Evolutionary conservation across 2,113 vertebrate species (phyloP).

Genomic region (Gila orcuttii): DNA sequence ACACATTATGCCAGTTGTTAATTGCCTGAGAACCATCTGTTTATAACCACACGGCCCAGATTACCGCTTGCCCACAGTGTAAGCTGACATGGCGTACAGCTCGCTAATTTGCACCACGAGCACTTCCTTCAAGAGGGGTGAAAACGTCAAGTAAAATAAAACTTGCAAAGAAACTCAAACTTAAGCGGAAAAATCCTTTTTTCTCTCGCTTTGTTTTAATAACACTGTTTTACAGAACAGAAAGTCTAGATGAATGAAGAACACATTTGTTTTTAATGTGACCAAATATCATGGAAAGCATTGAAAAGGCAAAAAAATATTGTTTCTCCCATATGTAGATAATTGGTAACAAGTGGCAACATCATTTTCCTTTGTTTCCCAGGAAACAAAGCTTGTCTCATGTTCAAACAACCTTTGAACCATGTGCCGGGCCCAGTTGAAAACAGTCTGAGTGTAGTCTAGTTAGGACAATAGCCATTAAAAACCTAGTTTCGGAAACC

Average conservation of each 20-base stretch:
- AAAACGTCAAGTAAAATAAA: constrained; percentile 45
- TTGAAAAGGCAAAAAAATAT: not conserved
- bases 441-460: constrained; percentile 61
- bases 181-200: not conserved
- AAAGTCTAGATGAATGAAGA: not conserved
- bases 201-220: not conserved
- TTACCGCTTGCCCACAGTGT: constrained; percentile 70
- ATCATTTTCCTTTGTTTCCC: constrained; percentile 7
- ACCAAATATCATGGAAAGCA: not conserved
- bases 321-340: not conserved
- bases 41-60: constrained; percentile 74
- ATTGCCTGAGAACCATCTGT: constrained; percentile 83
- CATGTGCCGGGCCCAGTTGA: constrained; percentile 39
- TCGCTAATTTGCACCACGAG: constrained; percentile 70
- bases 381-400: constrained; percentile 21
- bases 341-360: constrained; percentile 5
- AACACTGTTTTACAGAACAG: not conserved
- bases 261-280: not conserved
- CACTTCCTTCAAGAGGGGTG: constrained; percentile 58
- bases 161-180: constrained; percentile 24
- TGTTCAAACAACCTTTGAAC: constrained; percentile 51
- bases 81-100: constrained; percentile 72
- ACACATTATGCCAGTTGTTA: constrained; percentile 84
- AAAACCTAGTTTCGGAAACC: constrained; percentile 53
- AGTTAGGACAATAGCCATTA: constrained; percentile 61